Conservation (phyloP, 1,140 invertebrate species). For the Diuraphis noxia region DNA sequence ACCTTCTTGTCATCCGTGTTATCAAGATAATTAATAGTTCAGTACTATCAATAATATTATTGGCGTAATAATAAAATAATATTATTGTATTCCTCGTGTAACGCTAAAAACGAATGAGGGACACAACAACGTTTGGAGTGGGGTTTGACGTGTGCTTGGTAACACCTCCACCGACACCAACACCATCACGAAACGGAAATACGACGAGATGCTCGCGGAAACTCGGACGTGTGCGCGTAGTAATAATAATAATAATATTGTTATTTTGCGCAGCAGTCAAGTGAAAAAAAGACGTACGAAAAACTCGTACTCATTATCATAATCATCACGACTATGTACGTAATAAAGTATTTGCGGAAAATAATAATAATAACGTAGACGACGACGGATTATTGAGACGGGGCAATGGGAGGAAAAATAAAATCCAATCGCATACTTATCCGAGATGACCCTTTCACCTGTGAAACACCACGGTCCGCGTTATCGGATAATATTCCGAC, state of each 20-base stretch:
- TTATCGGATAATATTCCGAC: conserved; percentile 18
- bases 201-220: background rate
- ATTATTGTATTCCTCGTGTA: background rate
- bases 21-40: background rate
- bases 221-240: background rate
- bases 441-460: conserved; percentile 38
- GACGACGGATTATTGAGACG: background rate
- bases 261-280: background rate
- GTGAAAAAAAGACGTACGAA: background rate
- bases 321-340: background rate
- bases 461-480: background rate
- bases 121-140: background rate
- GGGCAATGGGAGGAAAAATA: background rate
- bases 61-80: background rate
- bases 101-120: background rate
- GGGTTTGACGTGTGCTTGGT: background rate
- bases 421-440: background rate
- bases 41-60: background rate
- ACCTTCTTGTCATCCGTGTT: background rate
- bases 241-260: background rate
- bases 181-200: background rate
- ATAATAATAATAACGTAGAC: background rate
- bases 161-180: too few relatives aligned
- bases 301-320: background rate
- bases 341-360: background rate